phyloP scores from a whole-genome alignment of 2,797 vertebrate genomes.

The Parauchenoglanis punctatus region DNA sequence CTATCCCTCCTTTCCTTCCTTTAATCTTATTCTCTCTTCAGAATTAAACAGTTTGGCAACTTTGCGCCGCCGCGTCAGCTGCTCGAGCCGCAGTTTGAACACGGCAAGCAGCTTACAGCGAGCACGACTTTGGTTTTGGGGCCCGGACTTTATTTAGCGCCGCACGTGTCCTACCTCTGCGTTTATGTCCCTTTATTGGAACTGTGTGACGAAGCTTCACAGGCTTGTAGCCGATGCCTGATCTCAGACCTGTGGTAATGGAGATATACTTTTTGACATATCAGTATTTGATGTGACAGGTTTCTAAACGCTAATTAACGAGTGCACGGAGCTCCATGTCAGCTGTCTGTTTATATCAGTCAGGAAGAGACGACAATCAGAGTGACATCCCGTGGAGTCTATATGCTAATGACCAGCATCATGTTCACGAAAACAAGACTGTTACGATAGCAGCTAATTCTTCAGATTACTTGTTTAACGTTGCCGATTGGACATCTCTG shows the following conservation, averaged over 20 bases:
- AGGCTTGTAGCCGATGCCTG: neutral
- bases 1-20: neutral
- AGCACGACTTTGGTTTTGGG: neutral
- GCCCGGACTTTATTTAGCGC: neutral
- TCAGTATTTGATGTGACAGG: slow-evolving; percentile 60
- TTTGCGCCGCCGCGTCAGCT: neutral
- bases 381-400: slow-evolving; percentile 6
- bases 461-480: neutral
- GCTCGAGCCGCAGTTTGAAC: neutral
- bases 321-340: slow-evolving; percentile 70
- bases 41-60: slow-evolving; percentile 32
- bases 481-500: neutral
- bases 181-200: neutral
- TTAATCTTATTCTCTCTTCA: slow-evolving; percentile 25
- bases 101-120: neutral
- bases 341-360: slow-evolving; percentile 76
- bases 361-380: slow-evolving; percentile 60
- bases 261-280: slow-evolving; percentile 29
- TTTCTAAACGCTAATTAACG: slow-evolving; percentile 79
- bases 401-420: neutral
- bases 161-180: neutral
- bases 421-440: neutral
- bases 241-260: neutral
- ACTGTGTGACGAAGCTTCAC: neutral
- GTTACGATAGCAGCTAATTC: neutral